These are phyloP conservation scores for Eupithecia vulgata DNA, from an alignment of 2,888 invertebrate species.

Conservation along the genomic window DNA sequence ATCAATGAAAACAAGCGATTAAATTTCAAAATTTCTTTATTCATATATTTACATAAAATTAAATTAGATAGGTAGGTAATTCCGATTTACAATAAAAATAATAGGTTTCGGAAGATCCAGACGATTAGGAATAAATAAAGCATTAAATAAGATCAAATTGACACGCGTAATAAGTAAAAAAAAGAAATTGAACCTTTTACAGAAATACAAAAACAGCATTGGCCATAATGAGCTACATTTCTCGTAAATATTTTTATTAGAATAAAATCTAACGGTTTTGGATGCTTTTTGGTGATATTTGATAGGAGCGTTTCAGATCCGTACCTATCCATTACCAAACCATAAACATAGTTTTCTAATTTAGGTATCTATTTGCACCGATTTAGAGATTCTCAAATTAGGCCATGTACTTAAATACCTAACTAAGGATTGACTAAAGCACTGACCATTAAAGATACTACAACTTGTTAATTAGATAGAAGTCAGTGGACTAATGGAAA, in stretches of 20 bases:
- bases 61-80: slow-evolving; percentile 74
- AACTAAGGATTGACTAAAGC: neutral
- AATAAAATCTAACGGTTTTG: neutral
- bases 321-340: neutral
- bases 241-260: neutral
- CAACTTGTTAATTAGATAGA: neutral
- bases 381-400: neutral
- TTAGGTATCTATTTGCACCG: neutral
- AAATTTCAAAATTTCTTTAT: slow-evolving; percentile 73
- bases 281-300: neutral
- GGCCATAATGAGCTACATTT: neutral
- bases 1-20: neutral
- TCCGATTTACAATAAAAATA: slow-evolving; percentile 71
- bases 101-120: slow-evolving; percentile 51
- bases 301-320: neutral
- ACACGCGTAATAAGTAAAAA: slow-evolving; percentile 9
- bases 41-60: slow-evolving; percentile 79
- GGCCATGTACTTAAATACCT: neutral
- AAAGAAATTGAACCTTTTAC: neutral
- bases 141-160: slow-evolving; percentile 38
- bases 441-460: neutral
- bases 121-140: slow-evolving; percentile 31
- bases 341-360: neutral
- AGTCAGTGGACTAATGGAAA: neutral
- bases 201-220: neutral